Evolutionary conservation across 2,888 invertebrate species (phyloP).

Genomic region (Ornithoptera alexandrae): DNA sequence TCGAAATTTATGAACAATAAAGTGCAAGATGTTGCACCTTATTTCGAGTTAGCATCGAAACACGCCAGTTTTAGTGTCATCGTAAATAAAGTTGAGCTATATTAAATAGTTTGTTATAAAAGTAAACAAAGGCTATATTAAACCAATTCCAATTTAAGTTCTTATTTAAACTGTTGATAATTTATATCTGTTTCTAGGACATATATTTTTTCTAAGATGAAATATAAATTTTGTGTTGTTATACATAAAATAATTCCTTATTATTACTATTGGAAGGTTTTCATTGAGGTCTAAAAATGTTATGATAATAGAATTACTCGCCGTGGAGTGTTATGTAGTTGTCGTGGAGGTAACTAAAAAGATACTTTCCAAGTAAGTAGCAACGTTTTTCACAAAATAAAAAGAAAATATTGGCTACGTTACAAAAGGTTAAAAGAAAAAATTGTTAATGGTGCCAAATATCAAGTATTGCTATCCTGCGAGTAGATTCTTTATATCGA

Average conservation of each 20-base stretch:
- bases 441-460: not conserved
- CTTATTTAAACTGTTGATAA: not conserved
- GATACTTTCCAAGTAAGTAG: no score
- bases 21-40: slow-evolving; percentile 35
- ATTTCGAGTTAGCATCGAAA: slow-evolving; percentile 33
- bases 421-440: not conserved
- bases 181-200: not conserved
- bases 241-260: not conserved
- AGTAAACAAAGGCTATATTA: not conserved
- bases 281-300: not conserved
- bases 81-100: not conserved
- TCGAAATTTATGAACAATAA: slow-evolving; percentile 36
- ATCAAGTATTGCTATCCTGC: not conserved
- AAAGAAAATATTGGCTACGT: not conserved
- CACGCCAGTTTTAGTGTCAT: not conserved
- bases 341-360: no score
- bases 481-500: not conserved
- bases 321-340: no score
- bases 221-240: not conserved
- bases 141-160: not conserved
- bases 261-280: not conserved
- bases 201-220: not conserved
- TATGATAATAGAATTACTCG: not conserved
- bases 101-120: not conserved
- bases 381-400: no score